Evolutionary conservation across 2,888 invertebrate species (phyloP).

Genomic region (Alviniconcha strummeri): DNA sequence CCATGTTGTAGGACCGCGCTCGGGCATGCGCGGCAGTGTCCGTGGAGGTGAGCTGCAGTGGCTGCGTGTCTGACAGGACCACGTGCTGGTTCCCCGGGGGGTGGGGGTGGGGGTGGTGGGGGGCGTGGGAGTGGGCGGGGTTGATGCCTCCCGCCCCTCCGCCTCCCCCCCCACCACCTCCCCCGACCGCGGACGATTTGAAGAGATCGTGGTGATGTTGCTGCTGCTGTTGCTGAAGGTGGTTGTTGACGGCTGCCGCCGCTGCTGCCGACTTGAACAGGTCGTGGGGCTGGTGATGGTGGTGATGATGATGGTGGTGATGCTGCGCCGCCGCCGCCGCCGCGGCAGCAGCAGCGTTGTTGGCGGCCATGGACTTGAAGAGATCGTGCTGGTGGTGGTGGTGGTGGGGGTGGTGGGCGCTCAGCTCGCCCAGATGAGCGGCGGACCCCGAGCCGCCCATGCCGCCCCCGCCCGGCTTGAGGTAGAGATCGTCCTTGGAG

Average conservation of each 20-base stretch:
- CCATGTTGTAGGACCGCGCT: slow-evolving; percentile 31
- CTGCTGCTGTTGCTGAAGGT: neutral
- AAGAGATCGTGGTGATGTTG: slow-evolving; percentile 37
- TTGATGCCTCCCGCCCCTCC: slow-evolving; percentile 30
- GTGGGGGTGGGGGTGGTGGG: slow-evolving; percentile 35
- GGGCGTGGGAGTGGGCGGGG: slow-evolving; percentile 41
- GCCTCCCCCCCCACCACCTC: neutral
- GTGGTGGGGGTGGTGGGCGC: slow-evolving; percentile 23
- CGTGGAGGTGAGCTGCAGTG: slow-evolving; percentile 35
- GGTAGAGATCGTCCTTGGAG: slow-evolving; percentile 33
- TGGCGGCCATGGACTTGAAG: slow-evolving; percentile 45
- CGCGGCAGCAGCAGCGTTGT: slow-evolving; percentile 35
- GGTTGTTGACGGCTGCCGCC: slow-evolving; percentile 34
- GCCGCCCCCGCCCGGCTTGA: neutral
- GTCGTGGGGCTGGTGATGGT: slow-evolving; percentile 39
- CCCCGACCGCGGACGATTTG: slow-evolving; percentile 32
- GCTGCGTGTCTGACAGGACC: slow-evolving; percentile 29
- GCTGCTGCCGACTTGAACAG: slow-evolving; percentile 44
- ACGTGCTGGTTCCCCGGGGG: slow-evolving; percentile 16
- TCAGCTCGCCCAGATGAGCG: slow-evolving; percentile 10
- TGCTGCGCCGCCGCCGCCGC: slow-evolving; percentile 35
- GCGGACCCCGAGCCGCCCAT: neutral
- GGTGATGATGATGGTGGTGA: slow-evolving; percentile 32
- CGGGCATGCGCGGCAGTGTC: slow-evolving; percentile 28
- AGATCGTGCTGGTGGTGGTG: slow-evolving; percentile 28